Evolutionary conservation across 1,140 invertebrate species (phyloP).

Genomic region (Apis dorsata): DNA sequence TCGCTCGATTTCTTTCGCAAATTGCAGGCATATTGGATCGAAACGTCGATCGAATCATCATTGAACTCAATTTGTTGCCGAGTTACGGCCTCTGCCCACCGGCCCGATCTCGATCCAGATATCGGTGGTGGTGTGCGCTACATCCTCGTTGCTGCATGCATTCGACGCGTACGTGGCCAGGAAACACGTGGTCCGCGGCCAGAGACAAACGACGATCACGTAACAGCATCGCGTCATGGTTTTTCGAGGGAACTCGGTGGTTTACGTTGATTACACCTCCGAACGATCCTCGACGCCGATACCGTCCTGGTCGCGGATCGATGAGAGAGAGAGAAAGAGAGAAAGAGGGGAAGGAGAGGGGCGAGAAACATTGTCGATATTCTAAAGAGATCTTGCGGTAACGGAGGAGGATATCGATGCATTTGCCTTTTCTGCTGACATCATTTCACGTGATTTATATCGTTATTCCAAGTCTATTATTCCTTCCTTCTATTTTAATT

Average conservation of each 20-base stretch:
- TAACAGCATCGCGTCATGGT: slow-evolving; percentile 69
- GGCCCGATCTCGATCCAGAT: slow-evolving; percentile 44
- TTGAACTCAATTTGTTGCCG: slow-evolving; percentile 60
- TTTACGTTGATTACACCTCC: slow-evolving; percentile 66
- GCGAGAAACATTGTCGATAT: slow-evolving; percentile 18
- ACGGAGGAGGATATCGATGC: neutral
- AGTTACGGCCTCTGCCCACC: slow-evolving; percentile 22
- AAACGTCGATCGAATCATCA: slow-evolving; percentile 56
- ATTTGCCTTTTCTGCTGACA: neutral
- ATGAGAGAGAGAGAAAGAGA: slow-evolving; percentile 1
- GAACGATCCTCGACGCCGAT: neutral
- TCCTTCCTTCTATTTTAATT: too few relatives aligned
- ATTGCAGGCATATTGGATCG: slow-evolving; percentile 55
- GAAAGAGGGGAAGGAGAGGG: neutral
- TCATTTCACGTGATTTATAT: neutral
- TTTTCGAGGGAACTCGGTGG: slow-evolving; percentile 60
- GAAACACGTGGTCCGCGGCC: slow-evolving; percentile 13
- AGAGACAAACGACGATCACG: slow-evolving; percentile 72
- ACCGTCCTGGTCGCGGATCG: neutral
- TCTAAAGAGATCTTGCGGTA: neutral
- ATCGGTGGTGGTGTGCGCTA: neutral
- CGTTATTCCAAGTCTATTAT: neutral
- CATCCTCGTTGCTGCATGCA: slow-evolving; percentile 6
- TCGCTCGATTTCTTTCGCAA: slow-evolving; percentile 54
- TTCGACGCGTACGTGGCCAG: slow-evolving; percentile 38